Evolutionary conservation across 2,797 vertebrate genomes (phyloP).

Genomic region (Tinamus major): DNA sequence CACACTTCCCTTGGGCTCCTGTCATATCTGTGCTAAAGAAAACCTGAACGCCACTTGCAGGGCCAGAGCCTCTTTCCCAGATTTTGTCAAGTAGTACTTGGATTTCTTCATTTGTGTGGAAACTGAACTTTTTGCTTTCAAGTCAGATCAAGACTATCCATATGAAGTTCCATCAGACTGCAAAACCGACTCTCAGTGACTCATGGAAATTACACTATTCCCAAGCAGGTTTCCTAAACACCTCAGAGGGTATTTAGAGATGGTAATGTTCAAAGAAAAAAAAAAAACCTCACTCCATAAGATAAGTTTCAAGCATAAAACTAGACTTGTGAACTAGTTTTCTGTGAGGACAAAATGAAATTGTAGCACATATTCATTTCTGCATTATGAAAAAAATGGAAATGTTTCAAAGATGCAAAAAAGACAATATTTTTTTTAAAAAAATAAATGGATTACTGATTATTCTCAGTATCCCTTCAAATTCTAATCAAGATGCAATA

Average conservation of each 20-base stretch:
- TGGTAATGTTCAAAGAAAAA: background rate
- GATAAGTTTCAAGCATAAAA: background rate
- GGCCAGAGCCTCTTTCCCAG: background rate
- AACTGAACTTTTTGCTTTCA: background rate
- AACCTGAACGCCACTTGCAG: background rate
- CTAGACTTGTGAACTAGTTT: background rate
- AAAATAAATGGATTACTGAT: constrained; percentile 18
- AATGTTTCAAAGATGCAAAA: constrained; percentile 24
- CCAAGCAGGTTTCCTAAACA: background rate
- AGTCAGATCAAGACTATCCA: background rate
- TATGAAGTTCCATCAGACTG: rapidly evolving
- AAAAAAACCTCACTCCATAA: background rate
- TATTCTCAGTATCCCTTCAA: constrained; percentile 7
- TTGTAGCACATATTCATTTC: constrained; percentile 1
- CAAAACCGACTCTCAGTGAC: rapidly evolving
- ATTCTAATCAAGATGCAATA: constrained; percentile 17
- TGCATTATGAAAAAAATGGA: constrained; percentile 45
- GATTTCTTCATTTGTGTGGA: background rate
- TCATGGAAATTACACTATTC: background rate
- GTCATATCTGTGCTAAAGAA: background rate
- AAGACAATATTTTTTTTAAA: constrained; percentile 25
- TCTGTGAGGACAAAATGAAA: constrained; percentile 52
- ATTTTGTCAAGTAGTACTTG: background rate
- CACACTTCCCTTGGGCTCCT: background rate
- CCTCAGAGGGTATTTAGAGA: background rate